Evolutionary conservation across 2,888 invertebrate genomes (phyloP).

Genomic region (Allolobophora icterica): DNA sequence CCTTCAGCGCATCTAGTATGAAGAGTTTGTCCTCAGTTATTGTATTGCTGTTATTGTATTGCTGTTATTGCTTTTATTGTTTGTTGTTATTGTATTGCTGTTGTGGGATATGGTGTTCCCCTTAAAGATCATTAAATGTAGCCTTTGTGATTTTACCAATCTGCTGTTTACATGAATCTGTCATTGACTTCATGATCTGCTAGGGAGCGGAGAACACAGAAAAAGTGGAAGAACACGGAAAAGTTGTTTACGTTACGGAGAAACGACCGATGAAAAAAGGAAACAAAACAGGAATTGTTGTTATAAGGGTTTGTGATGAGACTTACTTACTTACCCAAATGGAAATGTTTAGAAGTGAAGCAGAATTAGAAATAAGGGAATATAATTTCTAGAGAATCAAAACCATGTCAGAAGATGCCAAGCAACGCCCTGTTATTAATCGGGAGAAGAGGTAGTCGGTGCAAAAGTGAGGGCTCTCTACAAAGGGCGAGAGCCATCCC

Average conservation of each 20-base stretch:
- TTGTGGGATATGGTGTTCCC: neutral
- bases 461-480: no score
- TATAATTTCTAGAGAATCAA: no score
- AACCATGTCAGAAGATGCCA: no score
- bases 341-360: neutral
- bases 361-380: no score
- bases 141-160: neutral
- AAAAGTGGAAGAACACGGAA: constrained; percentile 83
- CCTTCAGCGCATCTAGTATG: neutral
- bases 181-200: neutral
- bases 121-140: neutral
- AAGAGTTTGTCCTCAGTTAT: neutral
- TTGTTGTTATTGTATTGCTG: constrained; percentile 4
- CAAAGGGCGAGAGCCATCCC: no score
- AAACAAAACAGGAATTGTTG: constrained; percentile 83
- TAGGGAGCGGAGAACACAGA: constrained; percentile 93
- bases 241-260: constrained; percentile 90
- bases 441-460: no score
- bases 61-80: no score
- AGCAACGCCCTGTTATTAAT: no score
- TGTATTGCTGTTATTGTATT: constrained; percentile 1
- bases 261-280: constrained; percentile 77
- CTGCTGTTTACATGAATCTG: no score
- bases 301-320: constrained; percentile 75
- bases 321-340: neutral